Evolutionary conservation across 2,113 vertebrate genomes (phyloP).

Genomic region (Sturnira hondurensis): DNA sequence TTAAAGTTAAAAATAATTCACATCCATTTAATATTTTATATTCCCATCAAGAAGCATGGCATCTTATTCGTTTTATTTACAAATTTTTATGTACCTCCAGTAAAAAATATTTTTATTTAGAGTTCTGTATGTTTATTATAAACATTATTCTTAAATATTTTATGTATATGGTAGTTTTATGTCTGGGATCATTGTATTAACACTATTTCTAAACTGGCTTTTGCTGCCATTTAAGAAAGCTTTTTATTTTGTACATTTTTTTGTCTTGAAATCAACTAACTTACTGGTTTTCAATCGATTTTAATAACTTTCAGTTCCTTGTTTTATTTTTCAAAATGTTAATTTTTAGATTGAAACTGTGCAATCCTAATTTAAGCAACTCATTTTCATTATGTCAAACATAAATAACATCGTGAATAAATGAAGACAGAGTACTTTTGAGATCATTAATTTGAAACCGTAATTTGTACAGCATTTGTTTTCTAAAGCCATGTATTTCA

Average conservation of each 20-base stretch:
- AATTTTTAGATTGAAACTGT: conserved; percentile 9
- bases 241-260: neutral
- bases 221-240: neutral
- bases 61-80: neutral
- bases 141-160: conserved; percentile 1
- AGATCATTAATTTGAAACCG: neutral
- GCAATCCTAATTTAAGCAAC: neutral
- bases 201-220: neutral
- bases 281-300: neutral
- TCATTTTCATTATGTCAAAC: neutral
- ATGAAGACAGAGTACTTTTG: neutral
- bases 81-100: neutral
- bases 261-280: neutral
- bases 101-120: conserved; percentile 19
- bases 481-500: neutral
- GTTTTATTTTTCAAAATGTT: neutral
- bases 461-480: neutral
- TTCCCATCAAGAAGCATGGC: neutral
- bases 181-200: neutral
- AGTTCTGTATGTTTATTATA: neutral
- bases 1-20: conserved; percentile 11
- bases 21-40: neutral
- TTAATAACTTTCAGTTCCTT: neutral
- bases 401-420: conserved; percentile 1
- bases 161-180: neutral